A percentile compares a stretch with the other conserved stretches of the same genome.
Evolutionary conservation across 2,888 invertebrate genomes (phyloP).

Genomic region (Trichogramma evanescens): DNA sequence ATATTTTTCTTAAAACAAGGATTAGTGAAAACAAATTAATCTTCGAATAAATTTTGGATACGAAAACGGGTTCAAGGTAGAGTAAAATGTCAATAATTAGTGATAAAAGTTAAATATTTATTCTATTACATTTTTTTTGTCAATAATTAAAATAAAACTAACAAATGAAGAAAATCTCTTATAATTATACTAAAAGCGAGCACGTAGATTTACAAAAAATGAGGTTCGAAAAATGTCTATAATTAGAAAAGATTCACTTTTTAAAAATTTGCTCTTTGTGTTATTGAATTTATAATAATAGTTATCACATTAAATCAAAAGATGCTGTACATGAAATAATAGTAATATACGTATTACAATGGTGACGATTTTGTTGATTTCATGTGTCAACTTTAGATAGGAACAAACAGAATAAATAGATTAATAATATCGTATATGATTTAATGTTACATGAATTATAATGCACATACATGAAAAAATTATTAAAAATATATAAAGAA

Average conservation of each 20-base stretch:
- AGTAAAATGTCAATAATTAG: slow-evolving; percentile 6
- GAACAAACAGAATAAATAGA: slow-evolving; percentile 45
- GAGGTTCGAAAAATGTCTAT: slow-evolving; percentile 12
- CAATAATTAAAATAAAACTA: slow-evolving; percentile 23
- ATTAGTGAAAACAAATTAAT: not conserved
- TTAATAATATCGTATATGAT: slow-evolving; percentile 33
- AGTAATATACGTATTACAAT: slow-evolving; percentile 27
- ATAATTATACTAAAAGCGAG: slow-evolving; percentile 22
- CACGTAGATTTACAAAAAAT: slow-evolving; percentile 21
- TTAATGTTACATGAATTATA: slow-evolving; percentile 39
- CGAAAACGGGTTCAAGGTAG: not conserved
- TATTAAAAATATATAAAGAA: slow-evolving; percentile 44
- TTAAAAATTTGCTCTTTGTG: slow-evolving; percentile 28
- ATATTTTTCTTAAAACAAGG: no score
- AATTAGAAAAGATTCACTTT: slow-evolving; percentile 19
- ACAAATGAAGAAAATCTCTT: slow-evolving; percentile 24
- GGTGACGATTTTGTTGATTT: slow-evolving; percentile 32
- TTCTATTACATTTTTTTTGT: slow-evolving; percentile 23
- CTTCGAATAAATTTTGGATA: not conserved
- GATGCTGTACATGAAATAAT: slow-evolving; percentile 43
- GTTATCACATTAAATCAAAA: slow-evolving; percentile 46
- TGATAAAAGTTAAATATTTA: slow-evolving; percentile 24
- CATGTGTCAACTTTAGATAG: slow-evolving; percentile 40
- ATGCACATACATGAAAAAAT: slow-evolving; percentile 34
- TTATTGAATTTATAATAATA: slow-evolving; percentile 38